Conservation (phyloP, 1,140 invertebrate genomes). For the Pantala flavescens region DNA sequence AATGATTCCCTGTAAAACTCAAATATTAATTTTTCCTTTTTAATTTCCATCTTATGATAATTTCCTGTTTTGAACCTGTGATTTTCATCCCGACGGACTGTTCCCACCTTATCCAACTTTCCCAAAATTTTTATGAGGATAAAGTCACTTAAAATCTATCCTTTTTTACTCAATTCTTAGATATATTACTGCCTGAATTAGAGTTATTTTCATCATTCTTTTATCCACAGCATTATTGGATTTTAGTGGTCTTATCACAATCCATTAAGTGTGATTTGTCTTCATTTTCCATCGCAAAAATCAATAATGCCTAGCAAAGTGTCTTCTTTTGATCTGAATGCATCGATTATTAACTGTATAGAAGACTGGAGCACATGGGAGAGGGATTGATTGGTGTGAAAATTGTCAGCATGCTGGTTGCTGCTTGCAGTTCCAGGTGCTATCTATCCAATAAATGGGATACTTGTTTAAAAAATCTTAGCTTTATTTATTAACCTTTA, state of each 20-base stretch:
- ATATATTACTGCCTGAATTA: background rate
- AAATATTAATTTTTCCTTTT: background rate
- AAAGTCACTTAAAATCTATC: background rate
- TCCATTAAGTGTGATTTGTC: slow-evolving; percentile 1
- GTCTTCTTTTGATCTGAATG: slow-evolving; percentile 8
- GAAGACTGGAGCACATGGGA: slow-evolving; percentile 3
- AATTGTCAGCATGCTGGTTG: background rate
- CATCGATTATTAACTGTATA: slow-evolving; percentile 10
- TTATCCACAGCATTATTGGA: background rate
- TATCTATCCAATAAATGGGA: background rate
- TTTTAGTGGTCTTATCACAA: background rate
- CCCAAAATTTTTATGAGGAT: background rate
- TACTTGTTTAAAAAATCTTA: background rate
- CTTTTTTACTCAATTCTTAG: background rate
- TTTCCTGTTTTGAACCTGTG: slow-evolving; percentile 5
- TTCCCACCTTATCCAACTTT: background rate
- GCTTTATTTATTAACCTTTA: too few relatives aligned
- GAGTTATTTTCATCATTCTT: background rate
- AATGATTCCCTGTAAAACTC: background rate
- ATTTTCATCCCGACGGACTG: background rate
- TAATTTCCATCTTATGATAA: background rate
- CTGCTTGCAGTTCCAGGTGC: background rate
- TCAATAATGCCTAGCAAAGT: background rate
- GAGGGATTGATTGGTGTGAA: background rate
- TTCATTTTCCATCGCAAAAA: background rate